Evolutionary conservation across 2,113 vertebrate species (phyloP).

Genomic region (Callospermophilus lateralis): DNA sequence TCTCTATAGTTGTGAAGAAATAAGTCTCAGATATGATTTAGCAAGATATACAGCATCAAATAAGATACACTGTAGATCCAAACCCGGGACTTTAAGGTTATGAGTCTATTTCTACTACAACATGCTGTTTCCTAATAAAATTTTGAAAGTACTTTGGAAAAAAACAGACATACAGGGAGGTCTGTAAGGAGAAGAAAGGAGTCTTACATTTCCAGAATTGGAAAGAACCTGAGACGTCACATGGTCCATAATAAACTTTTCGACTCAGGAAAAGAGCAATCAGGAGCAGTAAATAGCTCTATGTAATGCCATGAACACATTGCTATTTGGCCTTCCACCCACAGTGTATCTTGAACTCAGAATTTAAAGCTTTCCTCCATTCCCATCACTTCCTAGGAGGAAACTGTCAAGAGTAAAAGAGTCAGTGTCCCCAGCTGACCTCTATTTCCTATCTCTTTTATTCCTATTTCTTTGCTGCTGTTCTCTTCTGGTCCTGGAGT

Average conservation of each 20-base stretch:
- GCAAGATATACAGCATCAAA: neutral
- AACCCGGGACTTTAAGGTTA: neutral
- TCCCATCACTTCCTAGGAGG: neutral
- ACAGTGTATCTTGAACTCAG: slow-evolving; percentile 1
- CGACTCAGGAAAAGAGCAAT: slow-evolving; percentile 66
- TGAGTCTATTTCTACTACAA: neutral
- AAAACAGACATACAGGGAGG: slow-evolving; percentile 14
- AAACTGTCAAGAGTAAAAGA: neutral
- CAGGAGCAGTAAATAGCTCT: neutral
- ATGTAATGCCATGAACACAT: neutral
- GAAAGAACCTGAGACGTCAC: slow-evolving; percentile 26
- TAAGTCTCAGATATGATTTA: slow-evolving; percentile 9
- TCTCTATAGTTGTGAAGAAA: neutral
- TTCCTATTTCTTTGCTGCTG: neutral
- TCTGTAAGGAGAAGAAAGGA: slow-evolving; percentile 25
- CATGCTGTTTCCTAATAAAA: neutral
- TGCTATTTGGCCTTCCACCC: neutral
- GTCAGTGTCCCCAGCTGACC: neutral
- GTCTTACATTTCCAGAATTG: slow-evolving; percentile 8
- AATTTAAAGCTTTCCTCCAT: neutral
- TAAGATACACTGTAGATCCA: neutral
- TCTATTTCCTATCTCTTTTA: neutral
- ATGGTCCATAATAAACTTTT: slow-evolving; percentile 44
- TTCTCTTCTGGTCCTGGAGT: neutral
- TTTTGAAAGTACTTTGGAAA: slow-evolving; percentile 46